phyloP scores from a whole-genome alignment of 2,113 vertebrate species.

The Mungos mungo region DNA sequence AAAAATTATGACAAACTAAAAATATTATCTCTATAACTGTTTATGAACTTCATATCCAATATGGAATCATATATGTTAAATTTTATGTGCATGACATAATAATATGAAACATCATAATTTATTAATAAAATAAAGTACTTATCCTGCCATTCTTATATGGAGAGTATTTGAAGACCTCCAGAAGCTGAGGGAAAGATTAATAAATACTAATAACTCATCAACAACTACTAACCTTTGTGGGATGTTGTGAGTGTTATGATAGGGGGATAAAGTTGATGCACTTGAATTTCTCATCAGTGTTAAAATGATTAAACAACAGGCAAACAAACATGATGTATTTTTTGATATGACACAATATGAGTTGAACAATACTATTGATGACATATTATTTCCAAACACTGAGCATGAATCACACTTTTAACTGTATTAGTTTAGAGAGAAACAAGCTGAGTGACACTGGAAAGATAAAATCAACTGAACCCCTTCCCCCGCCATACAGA shows the following conservation, averaged over 20 bases:
- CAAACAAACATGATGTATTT: background rate
- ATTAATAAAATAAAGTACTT: background rate
- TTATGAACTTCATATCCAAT: background rate
- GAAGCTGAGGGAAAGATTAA: background rate
- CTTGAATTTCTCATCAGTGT: background rate
- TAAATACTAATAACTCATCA: background rate
- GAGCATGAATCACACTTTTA: background rate
- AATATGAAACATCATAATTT: background rate
- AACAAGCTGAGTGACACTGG: background rate
- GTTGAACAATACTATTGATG: background rate
- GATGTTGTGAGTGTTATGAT: background rate
- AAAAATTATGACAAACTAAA: background rate
- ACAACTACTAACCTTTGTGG: background rate
- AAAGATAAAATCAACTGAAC: background rate
- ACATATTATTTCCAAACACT: background rate
- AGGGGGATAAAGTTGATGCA: background rate
- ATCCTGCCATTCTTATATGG: background rate
- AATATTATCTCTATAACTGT: background rate
- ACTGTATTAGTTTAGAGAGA: background rate
- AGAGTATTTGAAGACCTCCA: background rate
- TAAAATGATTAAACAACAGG: background rate
- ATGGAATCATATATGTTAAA: background rate
- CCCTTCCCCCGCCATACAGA: background rate
- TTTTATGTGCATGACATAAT: background rate
- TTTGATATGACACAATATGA: background rate